A percentile compares a stretch with the other conserved stretches of the same genome.
Conservation (phyloP, 2,797 vertebrate species). For the Geotrypetes seraphini region DNA sequence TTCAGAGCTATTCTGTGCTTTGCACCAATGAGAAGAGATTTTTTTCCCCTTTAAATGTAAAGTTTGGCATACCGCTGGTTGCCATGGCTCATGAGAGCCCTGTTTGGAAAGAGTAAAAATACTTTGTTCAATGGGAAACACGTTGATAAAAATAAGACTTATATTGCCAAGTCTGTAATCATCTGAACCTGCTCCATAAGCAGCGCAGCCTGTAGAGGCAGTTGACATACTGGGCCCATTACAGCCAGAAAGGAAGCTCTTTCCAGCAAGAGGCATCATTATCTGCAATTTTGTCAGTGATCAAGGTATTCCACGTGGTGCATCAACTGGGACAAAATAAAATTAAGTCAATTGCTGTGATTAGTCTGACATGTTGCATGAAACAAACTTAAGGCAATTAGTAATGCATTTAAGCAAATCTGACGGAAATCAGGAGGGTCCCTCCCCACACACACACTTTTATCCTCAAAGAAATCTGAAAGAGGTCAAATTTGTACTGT, state of each 20-base stretch:
- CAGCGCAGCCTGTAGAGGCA: not conserved
- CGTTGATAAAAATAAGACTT: not conserved
- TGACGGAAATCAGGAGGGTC: not conserved
- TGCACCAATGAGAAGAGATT: too few relatives aligned
- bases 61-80: too few relatives aligned
- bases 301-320: not conserved
- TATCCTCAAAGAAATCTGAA: not conserved
- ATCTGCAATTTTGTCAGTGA: not conserved
- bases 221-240: not conserved
- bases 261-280: not conserved
- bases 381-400: not conserved
- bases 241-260: not conserved
- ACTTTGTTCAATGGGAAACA: too few relatives aligned
- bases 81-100: too few relatives aligned
- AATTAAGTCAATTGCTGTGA: not conserved
- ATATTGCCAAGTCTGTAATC: not conserved
- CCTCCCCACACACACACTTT: too few relatives aligned
- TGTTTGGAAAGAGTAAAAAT: too few relatives aligned
- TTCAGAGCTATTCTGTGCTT: not conserved
- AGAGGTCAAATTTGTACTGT: not conserved
- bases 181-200: not conserved
- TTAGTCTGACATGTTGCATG: not conserved
- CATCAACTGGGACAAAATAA: not conserved
- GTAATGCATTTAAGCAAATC: not conserved
- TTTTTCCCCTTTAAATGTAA: too few relatives aligned